These are phyloP conservation scores for Pseudoips prasinana DNA, from an alignment of 2,888 invertebrate genomes.

Conservation along the genomic window DNA sequence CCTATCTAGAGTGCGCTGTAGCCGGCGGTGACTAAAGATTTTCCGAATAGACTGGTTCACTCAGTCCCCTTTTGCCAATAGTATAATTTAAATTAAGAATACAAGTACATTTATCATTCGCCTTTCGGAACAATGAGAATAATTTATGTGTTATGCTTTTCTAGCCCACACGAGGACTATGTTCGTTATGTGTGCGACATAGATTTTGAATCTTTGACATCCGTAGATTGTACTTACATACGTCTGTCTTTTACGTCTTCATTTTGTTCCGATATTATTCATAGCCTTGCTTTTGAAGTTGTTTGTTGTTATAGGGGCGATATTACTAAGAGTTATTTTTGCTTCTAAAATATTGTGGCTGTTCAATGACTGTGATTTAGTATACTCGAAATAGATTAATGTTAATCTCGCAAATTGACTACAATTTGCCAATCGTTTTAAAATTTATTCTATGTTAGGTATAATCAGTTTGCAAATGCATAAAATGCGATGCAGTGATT, in stretches of 20 bases:
- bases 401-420: too few relatives aligned
- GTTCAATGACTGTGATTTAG: constrained; percentile 1
- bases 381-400: too few relatives aligned
- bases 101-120: constrained; percentile 62
- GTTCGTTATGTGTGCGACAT: constrained; percentile 59
- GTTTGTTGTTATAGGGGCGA: constrained; percentile 8
- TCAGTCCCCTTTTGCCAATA: constrained; percentile 50
- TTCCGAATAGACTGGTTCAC: too few relatives aligned
- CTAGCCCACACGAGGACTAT: constrained; percentile 61
- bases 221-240: constrained; percentile 41
- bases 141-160: constrained; percentile 60
- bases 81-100: constrained; percentile 49
- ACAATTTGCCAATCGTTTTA: neutral
- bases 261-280: constrained; percentile 29
- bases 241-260: constrained; percentile 30
- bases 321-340: neutral
- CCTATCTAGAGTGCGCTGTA: too few relatives aligned
- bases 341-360: neutral
- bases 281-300: constrained; percentile 20
- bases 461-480: neutral
- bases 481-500: neutral
- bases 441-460: too few relatives aligned
- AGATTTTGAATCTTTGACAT: constrained; percentile 62
- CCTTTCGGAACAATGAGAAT: constrained; percentile 63
- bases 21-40: too few relatives aligned